These are phyloP conservation scores for Stenoptilia bipunctidactyla DNA, from an alignment of 2,888 invertebrate species.

Conservation along the genomic window DNA sequence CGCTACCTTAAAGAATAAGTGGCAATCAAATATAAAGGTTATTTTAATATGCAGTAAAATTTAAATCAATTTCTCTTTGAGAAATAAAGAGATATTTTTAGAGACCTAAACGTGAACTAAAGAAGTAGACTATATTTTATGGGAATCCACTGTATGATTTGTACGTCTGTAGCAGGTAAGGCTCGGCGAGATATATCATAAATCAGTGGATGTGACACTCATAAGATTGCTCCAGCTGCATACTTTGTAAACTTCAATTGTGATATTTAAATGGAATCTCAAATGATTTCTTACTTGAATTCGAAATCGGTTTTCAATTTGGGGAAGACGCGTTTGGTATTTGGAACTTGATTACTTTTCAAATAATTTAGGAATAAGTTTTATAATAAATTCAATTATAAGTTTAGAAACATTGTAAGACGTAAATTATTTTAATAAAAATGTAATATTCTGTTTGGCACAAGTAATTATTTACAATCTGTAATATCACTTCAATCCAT, in stretches of 20 bases:
- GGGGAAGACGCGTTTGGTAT: too few species aligned
- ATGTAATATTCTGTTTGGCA: too few species aligned
- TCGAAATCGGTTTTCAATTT: too few species aligned
- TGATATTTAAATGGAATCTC: background rate
- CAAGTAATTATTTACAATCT: too few species aligned
- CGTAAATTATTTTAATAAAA: too few species aligned
- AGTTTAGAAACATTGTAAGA: too few species aligned
- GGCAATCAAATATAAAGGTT: constrained; percentile 57
- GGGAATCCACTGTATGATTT: constrained; percentile 48
- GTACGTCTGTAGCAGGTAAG: constrained; percentile 44
- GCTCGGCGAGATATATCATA: constrained; percentile 54
- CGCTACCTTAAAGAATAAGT: constrained; percentile 34
- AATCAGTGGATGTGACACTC: constrained; percentile 50
- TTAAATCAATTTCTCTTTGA: constrained; percentile 58
- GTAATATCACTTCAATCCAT: too few species aligned
- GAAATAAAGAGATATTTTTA: constrained; percentile 50
- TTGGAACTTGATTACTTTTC: too few species aligned
- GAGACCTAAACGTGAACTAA: constrained; percentile 33
- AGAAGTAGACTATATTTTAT: constrained; percentile 33
- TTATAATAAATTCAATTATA: too few species aligned
- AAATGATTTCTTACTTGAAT: constrained; percentile 1
- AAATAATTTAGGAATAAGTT: too few species aligned
- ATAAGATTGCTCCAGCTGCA: constrained; percentile 45
- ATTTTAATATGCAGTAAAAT: constrained; percentile 67
- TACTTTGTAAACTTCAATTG: constrained; percentile 16